Evolutionary conservation across 2,888 invertebrate genomes (phyloP).

Genomic region (Orthosia incerta): DNA sequence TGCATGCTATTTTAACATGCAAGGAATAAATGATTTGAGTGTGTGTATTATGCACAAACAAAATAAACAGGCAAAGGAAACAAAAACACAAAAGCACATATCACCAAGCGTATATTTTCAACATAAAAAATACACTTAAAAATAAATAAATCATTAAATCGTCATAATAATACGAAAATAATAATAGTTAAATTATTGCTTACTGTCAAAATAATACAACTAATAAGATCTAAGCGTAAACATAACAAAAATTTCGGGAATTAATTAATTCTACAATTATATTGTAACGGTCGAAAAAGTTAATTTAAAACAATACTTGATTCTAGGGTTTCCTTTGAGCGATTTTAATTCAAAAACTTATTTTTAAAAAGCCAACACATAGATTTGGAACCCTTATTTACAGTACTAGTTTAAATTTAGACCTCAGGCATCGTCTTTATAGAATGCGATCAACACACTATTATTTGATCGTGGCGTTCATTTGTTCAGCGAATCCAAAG

Average conservation of each 20-base stretch:
- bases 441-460: too few relatives aligned
- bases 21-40: not conserved
- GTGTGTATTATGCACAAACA: not conserved
- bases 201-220: slow-evolving; percentile 61
- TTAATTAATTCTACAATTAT: not conserved
- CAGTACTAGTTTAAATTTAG: not conserved
- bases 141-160: slow-evolving; percentile 81
- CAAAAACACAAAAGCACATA: slow-evolving; percentile 81
- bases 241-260: slow-evolving; percentile 41
- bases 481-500: too few relatives aligned
- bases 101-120: slow-evolving; percentile 89
- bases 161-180: slow-evolving; percentile 51
- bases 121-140: slow-evolving; percentile 83
- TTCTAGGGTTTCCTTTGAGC: not conserved
- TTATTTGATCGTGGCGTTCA: too few relatives aligned
- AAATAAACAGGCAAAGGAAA: slow-evolving; percentile 51
- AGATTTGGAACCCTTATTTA: not conserved
- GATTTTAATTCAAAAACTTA: not conserved
- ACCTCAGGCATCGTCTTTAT: not conserved
- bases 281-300: not conserved
- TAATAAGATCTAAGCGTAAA: slow-evolving; percentile 59
- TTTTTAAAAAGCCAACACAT: not conserved
- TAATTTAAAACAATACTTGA: not conserved
- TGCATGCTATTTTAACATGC: slow-evolving; percentile 20
- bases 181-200: slow-evolving; percentile 55